Conservation (phyloP, 1,140 invertebrate genomes). For the Trypoxylus dichotomus region DNA sequence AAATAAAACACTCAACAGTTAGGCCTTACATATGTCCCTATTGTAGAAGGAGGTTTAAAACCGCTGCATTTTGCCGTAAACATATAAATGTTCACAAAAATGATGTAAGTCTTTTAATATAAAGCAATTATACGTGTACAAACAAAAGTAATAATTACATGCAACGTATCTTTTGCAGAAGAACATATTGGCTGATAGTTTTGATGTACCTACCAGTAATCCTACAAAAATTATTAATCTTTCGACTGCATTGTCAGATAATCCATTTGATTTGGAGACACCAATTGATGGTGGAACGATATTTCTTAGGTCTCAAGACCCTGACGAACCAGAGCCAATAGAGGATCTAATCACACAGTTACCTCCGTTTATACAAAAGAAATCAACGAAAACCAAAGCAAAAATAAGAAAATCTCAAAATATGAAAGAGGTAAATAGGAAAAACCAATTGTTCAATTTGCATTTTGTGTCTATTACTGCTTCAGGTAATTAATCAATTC, state of each 20-base stretch:
- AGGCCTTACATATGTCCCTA: slow-evolving; percentile 60
- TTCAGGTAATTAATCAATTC: neutral
- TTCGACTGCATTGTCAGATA: neutral
- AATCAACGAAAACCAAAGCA: neutral
- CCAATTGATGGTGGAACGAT: neutral
- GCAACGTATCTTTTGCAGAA: neutral
- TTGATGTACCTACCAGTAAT: neutral
- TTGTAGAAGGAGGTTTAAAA: slow-evolving; percentile 73
- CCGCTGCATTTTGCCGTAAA: slow-evolving; percentile 66
- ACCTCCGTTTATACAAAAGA: neutral
- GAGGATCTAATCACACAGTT: neutral
- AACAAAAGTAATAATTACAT: neutral
- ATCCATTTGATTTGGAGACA: slow-evolving; percentile 6
- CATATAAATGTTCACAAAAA: slow-evolving; percentile 69
- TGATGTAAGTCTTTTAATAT: neutral
- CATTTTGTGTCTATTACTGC: neutral
- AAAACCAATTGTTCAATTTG: neutral
- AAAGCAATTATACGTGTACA: neutral
- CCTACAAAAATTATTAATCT: slow-evolving; percentile 9
- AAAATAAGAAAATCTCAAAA: neutral
- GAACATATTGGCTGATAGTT: neutral
- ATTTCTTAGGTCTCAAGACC: neutral
- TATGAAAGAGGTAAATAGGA: neutral
- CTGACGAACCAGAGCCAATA: neutral
- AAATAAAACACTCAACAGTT: slow-evolving; percentile 52